Evolutionary conservation across 2,113 vertebrate species (phyloP).

Genomic region (Poicephalus gulielmi): DNA sequence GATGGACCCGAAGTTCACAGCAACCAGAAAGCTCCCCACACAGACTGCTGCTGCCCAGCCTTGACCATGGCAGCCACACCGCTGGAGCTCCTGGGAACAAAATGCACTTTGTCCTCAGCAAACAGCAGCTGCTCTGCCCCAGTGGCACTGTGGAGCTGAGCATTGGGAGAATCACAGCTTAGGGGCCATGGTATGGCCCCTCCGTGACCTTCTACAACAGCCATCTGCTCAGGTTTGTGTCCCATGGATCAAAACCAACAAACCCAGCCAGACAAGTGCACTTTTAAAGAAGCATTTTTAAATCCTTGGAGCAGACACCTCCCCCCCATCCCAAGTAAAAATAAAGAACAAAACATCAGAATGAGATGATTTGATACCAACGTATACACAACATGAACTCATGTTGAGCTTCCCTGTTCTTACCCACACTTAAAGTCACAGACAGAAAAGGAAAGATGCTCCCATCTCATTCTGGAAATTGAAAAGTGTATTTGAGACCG

Average conservation of each 20-base stretch:
- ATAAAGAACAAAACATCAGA: slow-evolving; percentile 71
- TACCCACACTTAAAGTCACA: slow-evolving; percentile 60
- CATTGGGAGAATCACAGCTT: neutral
- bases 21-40: neutral
- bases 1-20: neutral
- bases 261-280: neutral
- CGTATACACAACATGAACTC: slow-evolving; percentile 46
- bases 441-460: slow-evolving; percentile 80
- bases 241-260: neutral
- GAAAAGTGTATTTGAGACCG: slow-evolving; percentile 2
- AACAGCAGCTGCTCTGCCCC: neutral
- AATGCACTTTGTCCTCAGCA: neutral
- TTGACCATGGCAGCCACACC: rapidly evolving
- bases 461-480: slow-evolving; percentile 83
- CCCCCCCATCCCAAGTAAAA: slow-evolving; percentile 65
- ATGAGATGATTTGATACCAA: slow-evolving; percentile 81
- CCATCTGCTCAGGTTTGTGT: slow-evolving; percentile 20
- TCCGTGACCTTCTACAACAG: neutral
- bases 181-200: neutral
- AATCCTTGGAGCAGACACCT: slow-evolving; percentile 73
- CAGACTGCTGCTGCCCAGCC: neutral
- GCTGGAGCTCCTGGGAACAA: neutral
- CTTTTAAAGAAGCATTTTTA: slow-evolving; percentile 69
- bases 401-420: slow-evolving; percentile 55
- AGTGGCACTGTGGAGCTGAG: neutral